These are phyloP conservation scores for Oeneis ivallda DNA, from an alignment of 2,888 invertebrate genomes.

Conservation along the genomic window DNA sequence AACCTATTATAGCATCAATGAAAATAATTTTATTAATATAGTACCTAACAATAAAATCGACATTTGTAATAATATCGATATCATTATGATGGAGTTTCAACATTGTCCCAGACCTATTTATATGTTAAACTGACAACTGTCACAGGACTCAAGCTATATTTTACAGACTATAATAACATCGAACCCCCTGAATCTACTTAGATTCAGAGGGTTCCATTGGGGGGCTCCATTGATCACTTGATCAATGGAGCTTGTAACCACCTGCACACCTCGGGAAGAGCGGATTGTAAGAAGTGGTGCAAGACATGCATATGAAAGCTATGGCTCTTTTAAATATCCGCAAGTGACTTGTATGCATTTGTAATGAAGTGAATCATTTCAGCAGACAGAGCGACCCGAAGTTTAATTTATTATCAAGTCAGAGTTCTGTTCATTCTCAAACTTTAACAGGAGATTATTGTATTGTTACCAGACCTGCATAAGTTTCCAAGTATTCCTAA, in stretches of 20 bases:
- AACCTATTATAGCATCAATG: too few relatives aligned
- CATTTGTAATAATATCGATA: too few relatives aligned
- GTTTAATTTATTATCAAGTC: slow-evolving; percentile 6
- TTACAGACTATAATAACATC: too few relatives aligned
- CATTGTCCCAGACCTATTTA: too few relatives aligned
- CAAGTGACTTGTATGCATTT: neutral
- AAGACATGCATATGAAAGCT: neutral
- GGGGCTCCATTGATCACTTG: too few relatives aligned
- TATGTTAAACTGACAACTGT: too few relatives aligned
- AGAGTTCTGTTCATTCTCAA: slow-evolving; percentile 7
- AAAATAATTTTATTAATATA: too few relatives aligned
- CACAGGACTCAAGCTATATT: too few relatives aligned
- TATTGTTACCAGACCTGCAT: slow-evolving; percentile 14
- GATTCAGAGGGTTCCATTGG: too few relatives aligned
- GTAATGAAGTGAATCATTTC: slow-evolving; percentile 2
- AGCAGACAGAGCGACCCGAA: neutral
- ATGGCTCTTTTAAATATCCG: neutral
- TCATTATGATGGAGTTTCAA: too few relatives aligned
- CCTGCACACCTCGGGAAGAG: neutral
- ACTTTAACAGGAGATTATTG: slow-evolving; percentile 11
- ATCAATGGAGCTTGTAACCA: neutral
- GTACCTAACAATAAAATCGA: too few relatives aligned
- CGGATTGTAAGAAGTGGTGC: neutral
- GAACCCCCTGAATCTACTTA: too few relatives aligned
- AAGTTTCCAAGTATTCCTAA: slow-evolving; percentile 9